A percentile compares a stretch with the other conserved stretches of the same genome.
Conservation (phyloP, 2,797 vertebrate genomes). For the Coregonus sp. region DNA sequence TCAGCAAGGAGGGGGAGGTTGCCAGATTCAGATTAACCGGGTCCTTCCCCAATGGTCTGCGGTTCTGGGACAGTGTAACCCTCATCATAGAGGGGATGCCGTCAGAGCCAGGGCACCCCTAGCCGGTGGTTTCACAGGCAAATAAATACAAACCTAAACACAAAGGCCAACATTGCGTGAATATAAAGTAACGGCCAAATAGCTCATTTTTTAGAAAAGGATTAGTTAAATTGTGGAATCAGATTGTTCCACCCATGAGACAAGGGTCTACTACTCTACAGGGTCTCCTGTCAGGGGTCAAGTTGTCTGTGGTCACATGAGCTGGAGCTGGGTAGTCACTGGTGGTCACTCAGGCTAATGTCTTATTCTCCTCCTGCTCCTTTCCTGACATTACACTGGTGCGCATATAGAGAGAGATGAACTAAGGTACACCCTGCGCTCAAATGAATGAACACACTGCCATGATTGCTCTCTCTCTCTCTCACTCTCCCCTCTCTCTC, state of each 20-base stretch:
- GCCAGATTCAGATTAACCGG: conserved; percentile 44
- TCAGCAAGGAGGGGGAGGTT: conserved; percentile 42
- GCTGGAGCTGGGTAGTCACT: neutral
- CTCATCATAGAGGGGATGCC: neutral
- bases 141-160: neutral
- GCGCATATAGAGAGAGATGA: neutral
- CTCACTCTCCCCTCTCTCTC: neutral
- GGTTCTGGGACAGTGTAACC: neutral
- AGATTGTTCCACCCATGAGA: neutral
- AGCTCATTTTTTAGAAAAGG: no score
- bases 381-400: neutral
- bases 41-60: neutral
- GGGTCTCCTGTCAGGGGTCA: neutral
- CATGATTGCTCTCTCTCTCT: no score
- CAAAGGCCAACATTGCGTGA: neutral
- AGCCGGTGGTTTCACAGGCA: neutral
- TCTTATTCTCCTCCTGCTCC: neutral
- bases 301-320: neutral
- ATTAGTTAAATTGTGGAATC: neutral
- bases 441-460: neutral
- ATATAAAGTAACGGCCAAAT: neutral
- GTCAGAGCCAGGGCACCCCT: neutral
- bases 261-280: neutral
- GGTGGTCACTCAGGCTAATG: neutral
- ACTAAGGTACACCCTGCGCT: neutral